A percentile compares a stretch with the other conserved stretches of the same genome.
Conservation (phyloP, 2,888 invertebrate genomes). For the Amphipyra tragopoginis region DNA sequence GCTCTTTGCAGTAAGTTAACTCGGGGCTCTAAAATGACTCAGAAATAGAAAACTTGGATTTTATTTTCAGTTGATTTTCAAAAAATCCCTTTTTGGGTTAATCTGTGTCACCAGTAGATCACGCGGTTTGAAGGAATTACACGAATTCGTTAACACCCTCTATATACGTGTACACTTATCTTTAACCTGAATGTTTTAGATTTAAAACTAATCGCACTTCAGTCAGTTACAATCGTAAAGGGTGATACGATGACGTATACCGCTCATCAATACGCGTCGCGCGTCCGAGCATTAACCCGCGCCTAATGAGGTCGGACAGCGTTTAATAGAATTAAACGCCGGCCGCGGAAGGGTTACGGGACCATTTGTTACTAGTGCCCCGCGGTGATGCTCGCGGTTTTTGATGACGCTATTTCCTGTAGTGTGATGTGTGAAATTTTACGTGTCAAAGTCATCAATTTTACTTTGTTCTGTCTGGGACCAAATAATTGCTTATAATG, state of each 20-base stretch:
- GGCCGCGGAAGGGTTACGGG: constrained; percentile 60
- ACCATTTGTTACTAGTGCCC: constrained; percentile 55
- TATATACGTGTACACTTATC: no score
- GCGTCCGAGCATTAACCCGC: constrained; percentile 78
- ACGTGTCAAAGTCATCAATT: constrained; percentile 23
- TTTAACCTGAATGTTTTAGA: background rate
- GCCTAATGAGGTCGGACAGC: constrained; percentile 82
- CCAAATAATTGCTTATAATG: no score
- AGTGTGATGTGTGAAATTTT: constrained; percentile 31
- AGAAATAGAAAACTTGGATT: no score
- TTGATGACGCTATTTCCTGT: constrained; percentile 55
- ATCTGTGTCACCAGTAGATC: no score
- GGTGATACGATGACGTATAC: constrained; percentile 83
- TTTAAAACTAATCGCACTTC: constrained; percentile 1
- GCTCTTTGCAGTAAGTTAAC: no score
- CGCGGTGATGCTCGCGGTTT: constrained; percentile 43
- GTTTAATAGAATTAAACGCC: constrained; percentile 85
- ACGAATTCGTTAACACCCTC: no score
- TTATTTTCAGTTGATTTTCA: no score
- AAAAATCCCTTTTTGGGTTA: no score
- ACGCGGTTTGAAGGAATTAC: no score
- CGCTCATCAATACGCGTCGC: constrained; percentile 82
- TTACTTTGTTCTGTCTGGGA: background rate
- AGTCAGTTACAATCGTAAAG: constrained; percentile 40
- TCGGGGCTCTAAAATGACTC: no score